Evolutionary conservation across 2,113 vertebrate genomes (phyloP), one percentile per base, ranked within the genome.

Genomic region (Urocynchramus pylzowi): DNA sequence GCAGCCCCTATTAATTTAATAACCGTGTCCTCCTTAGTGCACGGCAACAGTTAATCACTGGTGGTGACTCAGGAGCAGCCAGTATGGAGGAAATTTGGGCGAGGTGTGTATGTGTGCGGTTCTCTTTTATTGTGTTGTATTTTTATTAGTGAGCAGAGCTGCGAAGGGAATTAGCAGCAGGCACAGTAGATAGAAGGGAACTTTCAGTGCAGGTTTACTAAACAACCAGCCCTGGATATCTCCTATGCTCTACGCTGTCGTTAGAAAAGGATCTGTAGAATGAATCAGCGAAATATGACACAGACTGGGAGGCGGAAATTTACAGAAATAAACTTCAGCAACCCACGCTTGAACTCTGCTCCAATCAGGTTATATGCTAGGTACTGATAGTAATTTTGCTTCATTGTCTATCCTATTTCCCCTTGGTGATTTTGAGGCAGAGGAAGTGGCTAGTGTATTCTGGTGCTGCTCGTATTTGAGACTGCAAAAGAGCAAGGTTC

Each of bases 1-100:
- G 87, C 91, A 90, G 80, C 87, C 63, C 67, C 61, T 91, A 87
- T 92, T 97, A 94, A 93, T 93, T 95, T 95, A 97, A 97, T 92
- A 89, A 95, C 76, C 2, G 41, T 95, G 93, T 95, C 91, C 77
- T 97, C 84, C 77, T 92, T 77, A 28, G 41, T 31, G 79, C 54
- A 52, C 22, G 52, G 93, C 89, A 95, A 96, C 95, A 96, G 94
- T 94, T 95, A 93, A 78, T 94, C 13, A 10, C 47, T 76, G 78
- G 85, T 69, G 80, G 47, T 94, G 91, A 93, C 73, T 97, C 95
- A 93, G 88, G 61, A 78, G 59, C 78, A 86, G 93, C 13, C 57
- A 63, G 59, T 11, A 41, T 8, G 60, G 87, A 85, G 90, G 57
- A 78, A 94, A 57, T 92, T 37, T 70, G 91, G 82, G 42, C 5